Evolutionary conservation across 2,113 vertebrate genomes (phyloP), one percentile per base, ranked within the genome.

Genomic region (Myodes glareolus): DNA sequence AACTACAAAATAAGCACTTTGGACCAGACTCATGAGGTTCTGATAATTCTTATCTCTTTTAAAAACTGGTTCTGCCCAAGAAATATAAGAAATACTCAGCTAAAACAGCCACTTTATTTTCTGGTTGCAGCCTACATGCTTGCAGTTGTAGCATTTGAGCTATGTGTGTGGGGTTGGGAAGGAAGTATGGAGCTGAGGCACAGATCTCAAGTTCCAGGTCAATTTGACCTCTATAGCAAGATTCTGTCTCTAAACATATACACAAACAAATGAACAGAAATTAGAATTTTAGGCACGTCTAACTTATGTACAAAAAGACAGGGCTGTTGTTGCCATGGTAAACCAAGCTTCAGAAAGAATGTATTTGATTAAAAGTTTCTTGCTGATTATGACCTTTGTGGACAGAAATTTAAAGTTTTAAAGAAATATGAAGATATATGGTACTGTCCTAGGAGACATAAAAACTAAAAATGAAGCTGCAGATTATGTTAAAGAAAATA

Each of bases 351-450:
- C 39, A 84, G 42, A 36, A 19, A 94, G 21, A 72, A 0, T 23
- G 39, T 39, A 86, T 76, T 94, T 86, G 52, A 50, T 91, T 52
- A 91, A 90, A 88, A 95, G 7, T 67, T 94, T 81, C 86, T 97
- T 97, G 42, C n/a, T 95, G 68, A 61, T 75, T 88, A 78, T 76
- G 33, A 93, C 5, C 42, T 95, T 78, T 70, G n/a, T 94, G 29
- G 70, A 93, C 31, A 93, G 52, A 96, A 92, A 95, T 58, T 65
- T 90, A 50, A 94, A 92, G 23, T 61, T 27, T 23, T 29, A 95
- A 92, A 89, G 88, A 7, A 92, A 17, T 61, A 76, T 55, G 25
- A 95, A 95, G 42, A 90, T 94, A 86, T 72, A 17, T 17, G 42
- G 92, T 91, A 19, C 50, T 90, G 33, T 58, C 47, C 81, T 45